Conservation (phyloP, 1,140 invertebrate genomes). For the Venturia canescens region DNA sequence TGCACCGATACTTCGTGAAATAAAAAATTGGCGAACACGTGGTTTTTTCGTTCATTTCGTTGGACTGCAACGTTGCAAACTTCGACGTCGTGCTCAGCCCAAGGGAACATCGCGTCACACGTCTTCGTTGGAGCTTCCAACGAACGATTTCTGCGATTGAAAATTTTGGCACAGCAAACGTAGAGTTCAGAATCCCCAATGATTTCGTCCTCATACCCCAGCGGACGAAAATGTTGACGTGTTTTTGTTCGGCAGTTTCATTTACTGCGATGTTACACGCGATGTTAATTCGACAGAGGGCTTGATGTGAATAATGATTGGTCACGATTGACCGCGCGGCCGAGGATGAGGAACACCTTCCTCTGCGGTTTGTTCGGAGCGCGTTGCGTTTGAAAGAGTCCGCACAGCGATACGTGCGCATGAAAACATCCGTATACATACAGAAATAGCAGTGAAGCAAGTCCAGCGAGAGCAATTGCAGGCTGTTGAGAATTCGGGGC, state of each 20-base stretch:
- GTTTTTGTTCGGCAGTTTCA: constrained; percentile 45
- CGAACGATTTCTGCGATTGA: too few relatives aligned
- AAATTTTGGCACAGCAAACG: too few relatives aligned
- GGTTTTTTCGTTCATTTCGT: too few relatives aligned
- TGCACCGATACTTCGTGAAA: too few relatives aligned
- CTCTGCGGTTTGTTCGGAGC: constrained; percentile 27
- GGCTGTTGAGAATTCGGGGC: constrained; percentile 54
- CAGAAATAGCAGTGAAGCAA: not conserved
- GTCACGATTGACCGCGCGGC: constrained; percentile 33
- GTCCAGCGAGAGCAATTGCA: constrained; percentile 21
- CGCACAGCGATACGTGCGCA: not conserved
- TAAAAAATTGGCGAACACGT: too few relatives aligned
- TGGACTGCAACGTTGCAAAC: too few relatives aligned
- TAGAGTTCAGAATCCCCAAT: not conserved
- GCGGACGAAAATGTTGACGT: constrained; percentile 17
- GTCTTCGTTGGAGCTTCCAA: too few relatives aligned
- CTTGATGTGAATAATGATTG: constrained; percentile 60
- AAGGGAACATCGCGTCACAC: too few relatives aligned
- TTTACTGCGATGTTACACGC: constrained; percentile 65
- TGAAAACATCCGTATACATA: not conserved
- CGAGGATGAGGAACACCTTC: constrained; percentile 32
- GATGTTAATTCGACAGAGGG: constrained; percentile 65
- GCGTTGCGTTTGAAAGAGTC: not conserved
- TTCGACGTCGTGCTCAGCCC: too few relatives aligned
- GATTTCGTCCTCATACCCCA: not conserved